A percentile compares a stretch with the other conserved stretches of the same genome.
These are phyloP conservation scores for Lasaia peninsularis DNA, from an alignment of 1,140 invertebrate genomes.

Conservation along the genomic window DNA sequence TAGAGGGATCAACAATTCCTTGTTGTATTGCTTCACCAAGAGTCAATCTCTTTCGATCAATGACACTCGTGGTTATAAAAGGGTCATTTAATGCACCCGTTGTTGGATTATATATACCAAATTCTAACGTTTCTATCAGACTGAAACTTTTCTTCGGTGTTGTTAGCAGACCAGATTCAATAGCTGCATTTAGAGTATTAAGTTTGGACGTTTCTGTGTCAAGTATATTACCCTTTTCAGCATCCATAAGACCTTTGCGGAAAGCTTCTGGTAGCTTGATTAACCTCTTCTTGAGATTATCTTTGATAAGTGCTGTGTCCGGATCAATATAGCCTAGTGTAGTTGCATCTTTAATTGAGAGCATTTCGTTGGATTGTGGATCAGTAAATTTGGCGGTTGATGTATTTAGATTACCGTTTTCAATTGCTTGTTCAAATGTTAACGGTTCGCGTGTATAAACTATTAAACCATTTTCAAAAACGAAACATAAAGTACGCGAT, in stretches of 20 bases:
- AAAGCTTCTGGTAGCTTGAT: constrained; percentile 92
- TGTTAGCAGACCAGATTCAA: constrained; percentile 86
- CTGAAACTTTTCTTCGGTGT: constrained; percentile 87
- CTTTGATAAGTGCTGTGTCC: constrained; percentile 92
- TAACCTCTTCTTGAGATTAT: constrained; percentile 87
- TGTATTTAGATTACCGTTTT: constrained; percentile 84
- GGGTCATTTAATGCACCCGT: constrained; percentile 89
- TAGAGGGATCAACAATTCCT: constrained; percentile 90
- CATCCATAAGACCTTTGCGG: constrained; percentile 90
- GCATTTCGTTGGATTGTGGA: constrained; percentile 81
- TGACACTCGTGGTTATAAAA: constrained; percentile 83
- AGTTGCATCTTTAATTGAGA: constrained; percentile 91
- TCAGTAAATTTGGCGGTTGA: constrained; percentile 86
- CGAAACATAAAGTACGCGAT: constrained; percentile 81
- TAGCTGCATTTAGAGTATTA: constrained; percentile 84
- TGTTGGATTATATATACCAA: constrained; percentile 88
- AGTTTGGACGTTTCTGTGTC: constrained; percentile 89
- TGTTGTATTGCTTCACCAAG: constrained; percentile 86
- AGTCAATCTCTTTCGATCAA: constrained; percentile 83
- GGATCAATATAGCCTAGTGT: constrained; percentile 90
- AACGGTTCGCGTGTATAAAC: constrained; percentile 85
- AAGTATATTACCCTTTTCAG: constrained; percentile 89
- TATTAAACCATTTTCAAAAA: constrained; percentile 85
- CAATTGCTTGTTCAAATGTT: constrained; percentile 87
- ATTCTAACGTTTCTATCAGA: constrained; percentile 89